phyloP scores from a whole-genome alignment of 2,888 invertebrate species.

The Spatulosminthurus flaviceps region DNA sequence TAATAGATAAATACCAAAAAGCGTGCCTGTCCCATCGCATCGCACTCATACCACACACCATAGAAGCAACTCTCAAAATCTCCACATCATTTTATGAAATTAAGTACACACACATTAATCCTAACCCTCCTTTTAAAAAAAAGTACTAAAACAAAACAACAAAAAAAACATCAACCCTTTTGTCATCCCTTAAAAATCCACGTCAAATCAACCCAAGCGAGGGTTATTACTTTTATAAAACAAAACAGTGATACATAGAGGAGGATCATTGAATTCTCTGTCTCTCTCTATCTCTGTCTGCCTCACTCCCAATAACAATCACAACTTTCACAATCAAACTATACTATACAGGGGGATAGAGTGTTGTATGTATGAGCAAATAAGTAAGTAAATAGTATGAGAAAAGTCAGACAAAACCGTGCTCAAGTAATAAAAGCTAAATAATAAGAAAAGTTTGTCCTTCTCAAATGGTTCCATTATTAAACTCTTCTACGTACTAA shows the following conservation, averaged over 20 bases:
- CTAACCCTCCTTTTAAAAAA: background rate
- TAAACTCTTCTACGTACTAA: background rate
- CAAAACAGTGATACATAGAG: background rate
- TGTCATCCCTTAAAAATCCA: background rate
- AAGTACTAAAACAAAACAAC: too few relatives aligned
- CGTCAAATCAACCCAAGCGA: background rate
- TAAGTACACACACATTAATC: constrained; percentile 5
- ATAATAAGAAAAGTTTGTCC: background rate
- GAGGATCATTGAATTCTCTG: background rate
- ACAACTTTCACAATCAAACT: background rate
- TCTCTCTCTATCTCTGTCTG: too few relatives aligned
- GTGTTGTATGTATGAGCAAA: too few relatives aligned
- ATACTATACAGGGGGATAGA: too few relatives aligned
- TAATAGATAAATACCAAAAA: constrained; percentile 27
- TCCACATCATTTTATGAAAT: background rate
- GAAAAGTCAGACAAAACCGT: constrained; percentile 20
- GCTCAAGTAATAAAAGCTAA: constrained; percentile 30
- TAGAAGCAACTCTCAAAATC: background rate
- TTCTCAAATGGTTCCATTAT: constrained; percentile 3
- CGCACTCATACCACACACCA: background rate
- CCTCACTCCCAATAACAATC: too few relatives aligned
- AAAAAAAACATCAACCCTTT: background rate
- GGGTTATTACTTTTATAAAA: background rate
- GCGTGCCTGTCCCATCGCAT: constrained; percentile 1
- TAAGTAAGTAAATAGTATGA: too few relatives aligned